Conservation (phyloP, 2,888 invertebrate genomes). For the Imbricaverruca yamaguchii region DNA sequence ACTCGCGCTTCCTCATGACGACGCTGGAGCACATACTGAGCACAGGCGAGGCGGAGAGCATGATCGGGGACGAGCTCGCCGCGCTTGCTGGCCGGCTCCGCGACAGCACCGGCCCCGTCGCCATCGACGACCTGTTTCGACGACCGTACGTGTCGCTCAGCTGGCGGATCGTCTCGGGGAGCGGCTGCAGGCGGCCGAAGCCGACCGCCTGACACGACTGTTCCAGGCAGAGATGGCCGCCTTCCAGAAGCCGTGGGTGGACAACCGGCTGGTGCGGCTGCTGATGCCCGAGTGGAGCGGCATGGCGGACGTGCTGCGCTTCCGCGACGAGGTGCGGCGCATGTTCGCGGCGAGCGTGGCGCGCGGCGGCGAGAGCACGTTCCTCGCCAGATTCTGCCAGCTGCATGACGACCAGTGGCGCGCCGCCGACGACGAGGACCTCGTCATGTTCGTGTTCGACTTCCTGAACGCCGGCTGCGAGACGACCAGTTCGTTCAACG, state of each 20-base stretch:
- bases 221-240: constrained; percentile 1
- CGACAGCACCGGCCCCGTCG: not conserved
- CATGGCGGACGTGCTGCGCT: not conserved
- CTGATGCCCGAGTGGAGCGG: not conserved
- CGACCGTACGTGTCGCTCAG: not conserved
- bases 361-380: not conserved
- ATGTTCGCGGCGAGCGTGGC: not conserved
- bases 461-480: constrained; percentile 15
- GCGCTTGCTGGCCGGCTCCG: not conserved
- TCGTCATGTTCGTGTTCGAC: constrained; percentile 12
- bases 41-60: not conserved
- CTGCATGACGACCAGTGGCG: not conserved
- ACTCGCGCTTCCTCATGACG: not conserved
- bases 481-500: constrained; percentile 3
- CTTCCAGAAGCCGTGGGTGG: not conserved
- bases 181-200: not conserved
- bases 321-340: not conserved
- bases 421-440: not conserved
- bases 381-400: not conserved
- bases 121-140: not conserved
- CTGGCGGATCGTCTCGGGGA: not conserved
- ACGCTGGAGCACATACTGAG: not conserved
- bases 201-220: not conserved
- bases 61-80: not conserved
- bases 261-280: not conserved